phyloP scores from a whole-genome alignment of 2,113 vertebrate species.

The Myanophis thanlyinensis region DNA sequence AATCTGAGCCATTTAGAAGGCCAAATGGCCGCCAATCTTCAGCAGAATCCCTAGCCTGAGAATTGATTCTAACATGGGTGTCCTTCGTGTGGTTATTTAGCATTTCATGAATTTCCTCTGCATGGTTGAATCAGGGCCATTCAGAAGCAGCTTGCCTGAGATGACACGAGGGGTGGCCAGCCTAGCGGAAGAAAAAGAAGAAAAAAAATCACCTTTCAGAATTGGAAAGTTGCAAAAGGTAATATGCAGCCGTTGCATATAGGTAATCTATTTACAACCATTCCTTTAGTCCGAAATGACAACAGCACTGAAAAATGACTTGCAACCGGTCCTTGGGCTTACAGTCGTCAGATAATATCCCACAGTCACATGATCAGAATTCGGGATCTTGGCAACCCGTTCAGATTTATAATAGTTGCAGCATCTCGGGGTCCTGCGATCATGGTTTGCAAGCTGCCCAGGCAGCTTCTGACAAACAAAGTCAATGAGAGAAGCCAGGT shows the following conservation, averaged over 20 bases:
- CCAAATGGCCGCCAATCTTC: background rate
- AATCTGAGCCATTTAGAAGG: background rate
- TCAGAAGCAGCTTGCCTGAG: background rate
- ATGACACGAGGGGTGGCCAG: background rate
- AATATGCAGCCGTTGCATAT: background rate
- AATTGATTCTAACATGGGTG: background rate
- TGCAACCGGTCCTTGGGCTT: background rate
- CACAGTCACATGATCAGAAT: background rate
- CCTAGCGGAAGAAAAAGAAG: no score
- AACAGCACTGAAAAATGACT: background rate
- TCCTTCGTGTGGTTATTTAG: background rate
- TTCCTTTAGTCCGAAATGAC: background rate
- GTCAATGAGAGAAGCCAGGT: background rate
- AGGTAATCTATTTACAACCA: background rate
- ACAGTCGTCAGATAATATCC: background rate
- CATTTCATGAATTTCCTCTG: background rate
- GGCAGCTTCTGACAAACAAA: background rate
- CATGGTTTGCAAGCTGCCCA: background rate
- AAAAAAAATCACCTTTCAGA: background rate
- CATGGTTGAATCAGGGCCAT: background rate
- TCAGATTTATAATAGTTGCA: background rate
- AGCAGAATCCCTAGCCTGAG: background rate
- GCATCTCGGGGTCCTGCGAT: background rate
- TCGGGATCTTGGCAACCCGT: background rate
- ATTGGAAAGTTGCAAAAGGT: background rate